Base-by-base conservation (phyloP, 2,113 vertebrate species). In the Ciconia boyciana region DNA sequence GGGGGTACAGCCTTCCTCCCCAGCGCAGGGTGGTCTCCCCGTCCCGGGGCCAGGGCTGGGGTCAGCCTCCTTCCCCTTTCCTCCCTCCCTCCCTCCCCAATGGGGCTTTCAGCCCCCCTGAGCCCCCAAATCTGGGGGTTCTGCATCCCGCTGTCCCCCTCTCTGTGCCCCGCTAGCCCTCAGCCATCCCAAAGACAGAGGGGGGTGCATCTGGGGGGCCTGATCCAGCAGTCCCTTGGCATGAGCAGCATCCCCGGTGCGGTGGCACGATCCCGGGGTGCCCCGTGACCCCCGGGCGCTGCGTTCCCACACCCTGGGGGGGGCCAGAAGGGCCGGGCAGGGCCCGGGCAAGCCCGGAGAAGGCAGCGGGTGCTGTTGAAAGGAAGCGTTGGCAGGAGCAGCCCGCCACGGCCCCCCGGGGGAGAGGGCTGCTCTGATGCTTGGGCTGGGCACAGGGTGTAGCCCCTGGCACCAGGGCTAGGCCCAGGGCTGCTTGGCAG, bases 391-490 rank as follows among this genome's bases (percentile, higher is more conserved):
- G 94, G 94, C 80, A 91, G 72, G 79, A 83, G 87, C 31, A 94
- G 39, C 66, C 8, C 8, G 32, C 61, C 1, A 6, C 7, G 49
- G 80, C 66, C 80, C 71, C 71, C 79, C 62, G 21, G 41, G 49
- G 49, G 52, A 58, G 34, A 89, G 83, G 70, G 92, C 13, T 89
- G 87, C 83, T 96, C 83, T 94, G 83, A 94, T 89, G 90, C 89
- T 86, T 76, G 90, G 94, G 90, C 71, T 94, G 90, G 94, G 94
- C 0, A 26, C 54, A n/a, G 94, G 89, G 52, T 84, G 77, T 75
- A 94, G 95, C 95, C 68, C 48, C 62, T 44, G 69, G 93, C 76
- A 18, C 55, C 87, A 57, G 92, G 83, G 83, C 64, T 75, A 86
- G 78, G 83, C 72, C 13, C 8, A 55, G 77, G 80, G 88, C 60